These are phyloP conservation scores for Barbus barbus DNA, from an alignment of 2,113 vertebrate species.

Conservation along the genomic window DNA sequence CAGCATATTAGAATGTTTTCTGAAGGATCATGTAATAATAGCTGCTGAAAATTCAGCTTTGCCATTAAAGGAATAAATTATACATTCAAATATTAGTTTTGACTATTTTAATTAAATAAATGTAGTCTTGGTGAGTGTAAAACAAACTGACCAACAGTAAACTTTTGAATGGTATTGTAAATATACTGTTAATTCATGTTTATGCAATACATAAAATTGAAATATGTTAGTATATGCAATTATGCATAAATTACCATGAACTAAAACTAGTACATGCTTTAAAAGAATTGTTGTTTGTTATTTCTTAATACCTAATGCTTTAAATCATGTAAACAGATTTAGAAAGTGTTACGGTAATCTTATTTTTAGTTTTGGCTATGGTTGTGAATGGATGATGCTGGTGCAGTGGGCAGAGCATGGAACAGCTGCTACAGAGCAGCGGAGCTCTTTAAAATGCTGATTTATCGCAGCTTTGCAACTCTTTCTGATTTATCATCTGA, in stretches of 20 bases:
- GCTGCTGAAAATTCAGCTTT: not conserved
- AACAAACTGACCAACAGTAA: no score
- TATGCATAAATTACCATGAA: no score
- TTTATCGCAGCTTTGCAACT: conserved; percentile 55
- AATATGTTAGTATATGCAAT: not conserved
- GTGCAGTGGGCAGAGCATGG: conserved; percentile 10
- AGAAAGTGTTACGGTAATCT: not conserved
- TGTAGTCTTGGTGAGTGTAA: no score
- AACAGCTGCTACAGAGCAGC: conserved; percentile 48
- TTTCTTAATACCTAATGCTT: not conserved
- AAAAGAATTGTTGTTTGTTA: not conserved
- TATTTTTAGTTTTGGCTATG: conserved; percentile 13
- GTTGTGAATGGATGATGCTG: conserved; percentile 20
- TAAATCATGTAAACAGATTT: not conserved
- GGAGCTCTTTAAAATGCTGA: conserved; percentile 53
- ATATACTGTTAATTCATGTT: not conserved
- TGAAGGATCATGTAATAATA: no score
- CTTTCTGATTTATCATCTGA: conserved; percentile 58
- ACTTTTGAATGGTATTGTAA: no score
- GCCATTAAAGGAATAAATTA: no score
- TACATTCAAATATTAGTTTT: not conserved
- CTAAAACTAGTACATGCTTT: not conserved
- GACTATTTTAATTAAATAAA: not conserved
- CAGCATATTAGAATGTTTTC: no score
- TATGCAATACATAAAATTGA: not conserved